Evolutionary conservation across 2,113 vertebrate species (phyloP).

Genomic region (Gobio gobio): DNA sequence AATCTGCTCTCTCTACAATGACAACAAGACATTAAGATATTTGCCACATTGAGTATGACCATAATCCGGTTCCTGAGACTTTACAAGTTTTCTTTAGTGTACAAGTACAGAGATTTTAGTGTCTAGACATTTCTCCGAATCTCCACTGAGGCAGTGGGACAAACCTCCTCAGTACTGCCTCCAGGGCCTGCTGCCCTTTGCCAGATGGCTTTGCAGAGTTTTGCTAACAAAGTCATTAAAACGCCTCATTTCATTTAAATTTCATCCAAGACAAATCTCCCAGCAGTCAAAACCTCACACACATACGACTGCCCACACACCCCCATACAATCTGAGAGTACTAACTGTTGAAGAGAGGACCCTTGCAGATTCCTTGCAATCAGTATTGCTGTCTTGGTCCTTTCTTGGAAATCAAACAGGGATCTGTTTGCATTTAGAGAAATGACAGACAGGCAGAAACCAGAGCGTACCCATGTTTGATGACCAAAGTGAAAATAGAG

Average conservation of each 20-base stretch:
- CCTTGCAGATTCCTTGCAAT: constrained; percentile 5
- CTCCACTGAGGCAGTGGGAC: constrained; percentile 11
- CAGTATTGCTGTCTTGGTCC: neutral
- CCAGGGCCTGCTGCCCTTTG: constrained; percentile 13
- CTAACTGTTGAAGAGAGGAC: constrained; percentile 16
- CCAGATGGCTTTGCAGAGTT: constrained; percentile 54
- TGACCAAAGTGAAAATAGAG: constrained; percentile 30
- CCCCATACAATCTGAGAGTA: constrained; percentile 21
- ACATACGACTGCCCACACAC: constrained; percentile 49
- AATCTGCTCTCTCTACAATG: neutral
- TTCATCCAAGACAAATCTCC: constrained; percentile 64
- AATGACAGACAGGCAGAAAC: constrained; percentile 44
- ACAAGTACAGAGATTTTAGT: constrained; percentile 40
- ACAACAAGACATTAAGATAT: neutral
- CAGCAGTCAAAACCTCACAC: constrained; percentile 46
- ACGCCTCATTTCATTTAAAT: constrained; percentile 71
- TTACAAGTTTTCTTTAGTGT: constrained; percentile 1
- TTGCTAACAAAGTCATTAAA: constrained; percentile 71
- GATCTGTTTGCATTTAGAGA: constrained; percentile 45
- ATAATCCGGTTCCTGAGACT: neutral
- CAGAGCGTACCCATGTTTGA: constrained; percentile 9
- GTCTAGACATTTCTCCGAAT: constrained; percentile 24
- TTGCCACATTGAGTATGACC: neutral
- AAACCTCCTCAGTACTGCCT: constrained; percentile 37
- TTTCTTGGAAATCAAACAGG: constrained; percentile 31